phyloP scores from a whole-genome alignment of 2,888 invertebrate genomes.

The Tromatobia lineatoria region DNA sequence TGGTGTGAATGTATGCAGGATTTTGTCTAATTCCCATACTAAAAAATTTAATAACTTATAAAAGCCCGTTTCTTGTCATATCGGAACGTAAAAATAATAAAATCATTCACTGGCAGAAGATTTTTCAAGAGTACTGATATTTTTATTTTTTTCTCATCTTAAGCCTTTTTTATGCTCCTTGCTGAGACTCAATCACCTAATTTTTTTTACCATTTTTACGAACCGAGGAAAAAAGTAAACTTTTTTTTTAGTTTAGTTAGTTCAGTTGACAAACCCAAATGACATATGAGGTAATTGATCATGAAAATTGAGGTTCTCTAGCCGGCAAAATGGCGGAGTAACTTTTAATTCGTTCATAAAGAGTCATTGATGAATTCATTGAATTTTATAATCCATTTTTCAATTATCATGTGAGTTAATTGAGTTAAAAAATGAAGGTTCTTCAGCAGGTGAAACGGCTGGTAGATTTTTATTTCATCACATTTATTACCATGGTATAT shows the following conservation, averaged over 20 bases:
- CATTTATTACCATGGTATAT: neutral
- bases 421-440: neutral
- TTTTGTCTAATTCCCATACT: slow-evolving; percentile 4
- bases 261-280: no score
- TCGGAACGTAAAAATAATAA: neutral
- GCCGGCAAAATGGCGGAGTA: no score
- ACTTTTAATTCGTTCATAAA: no score
- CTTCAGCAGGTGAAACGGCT: neutral
- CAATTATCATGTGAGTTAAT: neutral
- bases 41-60: neutral
- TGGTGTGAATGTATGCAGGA: slow-evolving; percentile 17
- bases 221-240: no score
- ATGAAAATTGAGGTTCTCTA: no score
- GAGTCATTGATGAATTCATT: no score
- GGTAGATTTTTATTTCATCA: neutral
- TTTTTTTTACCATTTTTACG: neutral
- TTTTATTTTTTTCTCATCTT: neutral
- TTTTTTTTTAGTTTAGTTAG: no score
- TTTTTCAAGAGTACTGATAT: neutral
- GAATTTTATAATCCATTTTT: no score
- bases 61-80: neutral
- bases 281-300: no score
- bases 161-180: neutral
- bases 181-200: neutral
- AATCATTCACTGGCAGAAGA: neutral